These are phyloP conservation scores for Aleiodes sp. DNA, from an alignment of 1,140 invertebrate genomes.

Conservation along the genomic window DNA sequence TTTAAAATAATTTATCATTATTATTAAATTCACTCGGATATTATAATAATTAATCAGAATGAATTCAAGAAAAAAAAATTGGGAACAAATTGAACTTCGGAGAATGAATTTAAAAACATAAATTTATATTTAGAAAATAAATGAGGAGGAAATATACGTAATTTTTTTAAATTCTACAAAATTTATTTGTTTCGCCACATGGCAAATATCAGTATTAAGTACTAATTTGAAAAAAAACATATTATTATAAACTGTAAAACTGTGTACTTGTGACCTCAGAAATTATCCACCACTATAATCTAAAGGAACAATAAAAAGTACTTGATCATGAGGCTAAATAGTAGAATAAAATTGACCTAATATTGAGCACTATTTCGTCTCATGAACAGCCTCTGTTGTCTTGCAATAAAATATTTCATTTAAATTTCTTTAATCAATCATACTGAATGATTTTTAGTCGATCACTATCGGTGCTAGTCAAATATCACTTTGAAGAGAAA, in stretches of 20 bases:
- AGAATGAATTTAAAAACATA: not conserved
- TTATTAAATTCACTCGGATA: not conserved
- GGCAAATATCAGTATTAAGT: conserved; percentile 16
- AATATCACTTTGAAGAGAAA: not conserved
- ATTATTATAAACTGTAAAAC: not conserved
- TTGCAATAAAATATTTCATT: not conserved
- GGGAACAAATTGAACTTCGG: conserved; percentile 1
- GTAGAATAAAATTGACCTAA: not conserved
- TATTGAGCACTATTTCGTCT: not conserved
- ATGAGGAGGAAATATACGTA: not conserved
- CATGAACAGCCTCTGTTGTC: not conserved
- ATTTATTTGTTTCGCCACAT: not conserved
- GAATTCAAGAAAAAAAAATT: not conserved
- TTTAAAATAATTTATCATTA: not conserved
- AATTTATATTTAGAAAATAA: not conserved
- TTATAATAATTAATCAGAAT: not conserved
- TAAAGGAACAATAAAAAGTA: not conserved
- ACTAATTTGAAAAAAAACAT: not conserved
- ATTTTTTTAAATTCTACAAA: not conserved
- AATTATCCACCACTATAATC: not conserved
- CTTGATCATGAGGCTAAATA: not conserved
- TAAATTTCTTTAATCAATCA: not conserved
- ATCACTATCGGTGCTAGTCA: not conserved
- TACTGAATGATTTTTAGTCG: not conserved
- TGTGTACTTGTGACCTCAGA: conserved; percentile 14